phyloP scores from a whole-genome alignment of 2,113 vertebrate species.

The Heteronetta atricapilla region DNA sequence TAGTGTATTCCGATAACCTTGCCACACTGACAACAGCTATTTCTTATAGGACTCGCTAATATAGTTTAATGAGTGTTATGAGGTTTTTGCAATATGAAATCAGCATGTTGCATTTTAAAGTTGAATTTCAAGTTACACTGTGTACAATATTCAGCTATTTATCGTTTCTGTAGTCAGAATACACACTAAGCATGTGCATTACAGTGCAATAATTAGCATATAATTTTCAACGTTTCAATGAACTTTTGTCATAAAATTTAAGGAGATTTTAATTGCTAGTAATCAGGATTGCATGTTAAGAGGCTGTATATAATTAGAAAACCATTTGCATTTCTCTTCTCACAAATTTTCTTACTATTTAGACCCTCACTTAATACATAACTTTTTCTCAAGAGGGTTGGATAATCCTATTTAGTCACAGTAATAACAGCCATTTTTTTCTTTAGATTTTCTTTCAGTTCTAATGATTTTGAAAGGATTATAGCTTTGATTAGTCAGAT shows the following conservation, averaged over 20 bases:
- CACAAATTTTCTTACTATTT: constrained; percentile 81
- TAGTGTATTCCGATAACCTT: constrained; percentile 30
- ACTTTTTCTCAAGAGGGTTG: constrained; percentile 80
- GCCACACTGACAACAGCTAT: not conserved
- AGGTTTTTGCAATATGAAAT: constrained; percentile 35
- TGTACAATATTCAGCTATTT: constrained; percentile 71
- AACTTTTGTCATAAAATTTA: constrained; percentile 89
- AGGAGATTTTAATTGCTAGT: constrained; percentile 91
- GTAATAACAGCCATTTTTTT: constrained; percentile 71
- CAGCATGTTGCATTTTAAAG: constrained; percentile 65
- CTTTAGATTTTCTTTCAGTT: constrained; percentile 43
- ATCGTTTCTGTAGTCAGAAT: constrained; percentile 70
- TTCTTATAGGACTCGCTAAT: constrained; percentile 49
- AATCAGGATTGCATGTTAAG: constrained; percentile 89
- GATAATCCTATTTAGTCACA: constrained; percentile 78
- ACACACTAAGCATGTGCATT: constrained; percentile 72
- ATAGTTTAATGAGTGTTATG: constrained; percentile 23
- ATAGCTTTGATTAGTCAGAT: constrained; percentile 71
- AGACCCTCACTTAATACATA: constrained; percentile 78
- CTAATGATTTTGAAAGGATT: constrained; percentile 71
- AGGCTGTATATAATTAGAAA: constrained; percentile 89
- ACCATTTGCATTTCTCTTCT: constrained; percentile 89
- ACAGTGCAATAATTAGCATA: constrained; percentile 82
- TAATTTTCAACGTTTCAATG: constrained; percentile 83
- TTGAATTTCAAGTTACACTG: constrained; percentile 31